Evolutionary conservation across 1,140 invertebrate genomes (phyloP).

Genomic region (Ips typographus): DNA sequence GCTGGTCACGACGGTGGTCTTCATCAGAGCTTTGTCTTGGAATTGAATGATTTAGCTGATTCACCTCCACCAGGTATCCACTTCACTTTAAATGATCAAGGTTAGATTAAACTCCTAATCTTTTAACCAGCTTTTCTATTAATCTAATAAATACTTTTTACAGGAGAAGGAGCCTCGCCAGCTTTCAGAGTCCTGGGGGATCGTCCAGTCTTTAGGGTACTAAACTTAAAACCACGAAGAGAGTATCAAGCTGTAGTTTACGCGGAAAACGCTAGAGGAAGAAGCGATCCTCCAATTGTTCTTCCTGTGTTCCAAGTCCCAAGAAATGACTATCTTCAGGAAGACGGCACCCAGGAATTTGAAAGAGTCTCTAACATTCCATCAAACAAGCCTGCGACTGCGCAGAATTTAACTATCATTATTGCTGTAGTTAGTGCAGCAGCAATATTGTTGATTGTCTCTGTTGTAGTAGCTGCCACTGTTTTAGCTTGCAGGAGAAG

Average conservation of each 20-base stretch:
- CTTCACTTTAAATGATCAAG: slow-evolving; percentile 63
- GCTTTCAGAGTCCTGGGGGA: slow-evolving; percentile 61
- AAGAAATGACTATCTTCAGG: slow-evolving; percentile 46
- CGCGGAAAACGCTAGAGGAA: slow-evolving; percentile 70
- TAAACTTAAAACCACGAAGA: slow-evolving; percentile 64
- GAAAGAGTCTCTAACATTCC: slow-evolving; percentile 18
- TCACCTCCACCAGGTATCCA: slow-evolving; percentile 53
- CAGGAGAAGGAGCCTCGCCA: slow-evolving; percentile 44
- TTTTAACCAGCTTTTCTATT: background rate
- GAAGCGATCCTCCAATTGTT: slow-evolving; percentile 64
- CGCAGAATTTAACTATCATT: slow-evolving; percentile 43
- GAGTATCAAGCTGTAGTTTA: slow-evolving; percentile 69
- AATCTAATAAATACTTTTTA: background rate
- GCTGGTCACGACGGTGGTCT: slow-evolving; percentile 80
- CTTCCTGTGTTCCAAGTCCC: slow-evolving; percentile 59
- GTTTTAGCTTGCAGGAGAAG: slow-evolving; percentile 45
- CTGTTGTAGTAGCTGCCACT: slow-evolving; percentile 42
- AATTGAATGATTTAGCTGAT: slow-evolving; percentile 70
- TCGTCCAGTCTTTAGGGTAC: slow-evolving; percentile 64
- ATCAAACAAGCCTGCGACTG: slow-evolving; percentile 1
- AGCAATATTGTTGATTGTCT: slow-evolving; percentile 46
- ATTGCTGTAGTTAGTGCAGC: slow-evolving; percentile 44
- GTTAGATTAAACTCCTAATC: slow-evolving; percentile 38
- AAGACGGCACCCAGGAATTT: slow-evolving; percentile 36
- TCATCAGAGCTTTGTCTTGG: slow-evolving; percentile 78